These are phyloP conservation scores for Cryptus armator DNA, from an alignment of 2,888 invertebrate genomes.

Conservation along the genomic window DNA sequence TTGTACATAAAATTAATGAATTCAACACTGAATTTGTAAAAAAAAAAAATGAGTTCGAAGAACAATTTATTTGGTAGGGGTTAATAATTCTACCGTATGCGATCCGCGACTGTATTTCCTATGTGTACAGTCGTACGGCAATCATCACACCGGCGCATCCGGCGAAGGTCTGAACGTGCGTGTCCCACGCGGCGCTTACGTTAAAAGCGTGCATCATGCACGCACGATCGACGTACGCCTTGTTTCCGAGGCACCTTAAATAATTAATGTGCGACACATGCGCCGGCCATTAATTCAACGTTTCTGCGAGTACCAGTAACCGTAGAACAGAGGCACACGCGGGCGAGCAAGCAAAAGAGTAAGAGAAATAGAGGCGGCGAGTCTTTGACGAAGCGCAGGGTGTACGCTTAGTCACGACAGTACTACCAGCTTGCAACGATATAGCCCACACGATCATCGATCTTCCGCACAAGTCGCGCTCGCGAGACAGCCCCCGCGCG, in stretches of 20 bases:
- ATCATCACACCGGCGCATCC: conserved; percentile 11
- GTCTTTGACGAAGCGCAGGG: conserved; percentile 61
- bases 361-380: conserved; percentile 44
- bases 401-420: conserved; percentile 43
- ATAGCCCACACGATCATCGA: conserved; percentile 60
- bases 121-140: background rate
- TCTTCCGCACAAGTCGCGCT: conserved; percentile 58
- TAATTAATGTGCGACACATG: conserved; percentile 76
- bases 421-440: conserved; percentile 40
- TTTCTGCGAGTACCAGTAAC: conserved; percentile 70
- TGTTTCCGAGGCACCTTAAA: conserved; percentile 66
- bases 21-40: too few relatives aligned
- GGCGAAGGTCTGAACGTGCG: conserved; percentile 39
- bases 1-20: too few relatives aligned
- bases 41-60: too few relatives aligned
- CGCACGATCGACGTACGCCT: conserved; percentile 68
- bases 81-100: background rate
- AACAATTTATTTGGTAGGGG: too few relatives aligned
- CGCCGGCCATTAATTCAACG: conserved; percentile 73
- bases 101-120: background rate
- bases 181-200: conserved; percentile 51
- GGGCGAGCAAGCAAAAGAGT: conserved; percentile 30
- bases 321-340: conserved; percentile 49
- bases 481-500: conserved; percentile 33
- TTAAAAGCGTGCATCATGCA: conserved; percentile 46